These are phyloP conservation scores for Drosophila santomea DNA, from an alignment of 1,140 invertebrate genomes.

Conservation along the genomic window DNA sequence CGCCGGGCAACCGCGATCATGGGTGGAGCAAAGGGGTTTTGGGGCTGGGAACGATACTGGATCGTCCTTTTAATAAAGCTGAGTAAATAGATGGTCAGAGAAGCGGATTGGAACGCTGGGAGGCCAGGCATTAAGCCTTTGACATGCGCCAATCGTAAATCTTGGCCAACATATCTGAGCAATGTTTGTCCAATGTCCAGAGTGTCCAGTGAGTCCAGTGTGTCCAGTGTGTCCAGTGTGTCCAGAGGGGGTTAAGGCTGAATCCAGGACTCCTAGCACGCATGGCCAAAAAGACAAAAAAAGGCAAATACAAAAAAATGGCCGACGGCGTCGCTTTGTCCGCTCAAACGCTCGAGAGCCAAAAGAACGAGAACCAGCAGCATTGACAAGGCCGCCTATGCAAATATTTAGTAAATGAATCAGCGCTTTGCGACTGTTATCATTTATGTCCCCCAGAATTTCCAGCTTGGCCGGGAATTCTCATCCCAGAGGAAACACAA, in stretches of 20 bases:
- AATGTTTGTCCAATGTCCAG: slow-evolving; percentile 64
- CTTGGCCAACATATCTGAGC: slow-evolving; percentile 83
- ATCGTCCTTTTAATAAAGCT: slow-evolving; percentile 67
- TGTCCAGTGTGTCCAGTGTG: neutral
- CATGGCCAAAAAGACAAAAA: slow-evolving; percentile 19
- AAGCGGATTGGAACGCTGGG: slow-evolving; percentile 19
- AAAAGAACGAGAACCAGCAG: slow-evolving; percentile 44
- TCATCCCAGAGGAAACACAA: slow-evolving; percentile 2
- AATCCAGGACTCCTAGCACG: slow-evolving; percentile 31
- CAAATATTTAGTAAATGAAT: slow-evolving; percentile 85
- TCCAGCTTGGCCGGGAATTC: slow-evolving; percentile 41
- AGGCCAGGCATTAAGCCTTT: slow-evolving; percentile 73
- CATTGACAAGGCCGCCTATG: slow-evolving; percentile 84
- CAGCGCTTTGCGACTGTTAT: slow-evolving; percentile 83
- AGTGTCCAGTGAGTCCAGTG: slow-evolving; percentile 22
- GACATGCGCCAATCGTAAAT: slow-evolving; percentile 84
- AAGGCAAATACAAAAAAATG: slow-evolving; percentile 48
- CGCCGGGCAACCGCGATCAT: slow-evolving; percentile 32
- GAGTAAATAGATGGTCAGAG: slow-evolving; percentile 60
- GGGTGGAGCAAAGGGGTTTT: slow-evolving; percentile 1
- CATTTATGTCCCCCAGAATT: slow-evolving; percentile 65
- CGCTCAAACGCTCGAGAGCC: slow-evolving; percentile 50
- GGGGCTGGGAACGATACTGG: neutral
- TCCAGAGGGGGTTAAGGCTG: slow-evolving; percentile 31
- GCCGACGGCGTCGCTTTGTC: slow-evolving; percentile 62